Evolutionary conservation across 2,113 vertebrate genomes (phyloP).

Genomic region (Neoarius graeffei): DNA sequence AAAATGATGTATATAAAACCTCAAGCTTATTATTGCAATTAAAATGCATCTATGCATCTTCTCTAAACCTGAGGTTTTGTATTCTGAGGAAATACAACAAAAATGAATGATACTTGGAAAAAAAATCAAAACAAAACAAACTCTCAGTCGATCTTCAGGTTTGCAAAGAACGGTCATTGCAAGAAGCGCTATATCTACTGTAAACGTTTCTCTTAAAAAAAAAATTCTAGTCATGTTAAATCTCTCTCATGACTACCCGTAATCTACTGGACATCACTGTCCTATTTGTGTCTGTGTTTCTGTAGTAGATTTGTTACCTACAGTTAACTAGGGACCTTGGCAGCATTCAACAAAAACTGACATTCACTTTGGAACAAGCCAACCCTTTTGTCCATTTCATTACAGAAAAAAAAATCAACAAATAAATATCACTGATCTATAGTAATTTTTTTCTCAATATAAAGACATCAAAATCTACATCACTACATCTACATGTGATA

Average conservation of each 20-base stretch:
- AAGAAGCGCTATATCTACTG: constrained; percentile 64
- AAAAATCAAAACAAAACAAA: constrained; percentile 7
- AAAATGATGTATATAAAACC: constrained; percentile 66
- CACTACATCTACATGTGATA: constrained; percentile 60
- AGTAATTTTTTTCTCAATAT: constrained; percentile 52
- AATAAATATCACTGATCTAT: constrained; percentile 60
- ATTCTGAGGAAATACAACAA: constrained; percentile 63
- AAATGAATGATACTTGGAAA: constrained; percentile 45
- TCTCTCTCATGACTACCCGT: constrained; percentile 92
- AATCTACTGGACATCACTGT: constrained; percentile 89
- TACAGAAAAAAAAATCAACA: constrained; percentile 49
- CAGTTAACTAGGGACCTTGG: constrained; percentile 64
- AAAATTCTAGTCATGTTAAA: constrained; percentile 63
- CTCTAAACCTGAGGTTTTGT: constrained; percentile 71
- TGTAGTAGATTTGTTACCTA: constrained; percentile 70
- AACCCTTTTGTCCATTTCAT: constrained; percentile 62
- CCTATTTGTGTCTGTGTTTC: constrained; percentile 70
- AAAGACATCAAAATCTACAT: constrained; percentile 68
- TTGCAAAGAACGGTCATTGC: constrained; percentile 57
- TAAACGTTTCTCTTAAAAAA: constrained; percentile 59
- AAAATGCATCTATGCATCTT: constrained; percentile 66
- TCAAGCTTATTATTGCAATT: constrained; percentile 76
- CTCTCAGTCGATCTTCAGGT: constrained; percentile 59
- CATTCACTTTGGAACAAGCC: constrained; percentile 65
- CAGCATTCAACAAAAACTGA: constrained; percentile 63